Percentiles rank a stretch among this genome's conserved stretches.
Conservation (phyloP, 2,113 vertebrate genomes). For the Sander vitreus region DNA sequence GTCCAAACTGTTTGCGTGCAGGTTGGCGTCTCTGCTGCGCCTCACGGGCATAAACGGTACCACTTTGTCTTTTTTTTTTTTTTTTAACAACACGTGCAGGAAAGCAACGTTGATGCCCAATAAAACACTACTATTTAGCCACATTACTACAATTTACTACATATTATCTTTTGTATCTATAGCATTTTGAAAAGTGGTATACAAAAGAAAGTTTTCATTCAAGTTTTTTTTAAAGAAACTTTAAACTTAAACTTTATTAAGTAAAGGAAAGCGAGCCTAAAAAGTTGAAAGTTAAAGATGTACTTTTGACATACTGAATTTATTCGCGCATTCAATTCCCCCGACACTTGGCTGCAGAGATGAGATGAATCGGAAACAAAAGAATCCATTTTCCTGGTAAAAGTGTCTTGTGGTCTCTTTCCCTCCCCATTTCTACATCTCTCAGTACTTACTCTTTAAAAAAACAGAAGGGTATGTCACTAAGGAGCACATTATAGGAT, state of each 20-base stretch:
- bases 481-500: constrained; percentile 37
- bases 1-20: too few species aligned
- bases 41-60: too few species aligned
- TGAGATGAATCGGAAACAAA: constrained; percentile 27
- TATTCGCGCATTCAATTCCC: background rate
- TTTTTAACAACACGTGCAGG: too few species aligned
- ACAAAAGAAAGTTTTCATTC: too few species aligned
- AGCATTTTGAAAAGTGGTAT: too few species aligned
- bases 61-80: too few species aligned
- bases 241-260: background rate
- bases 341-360: background rate
- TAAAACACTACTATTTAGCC: too few species aligned
- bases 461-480: constrained; percentile 32
- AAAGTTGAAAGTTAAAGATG: background rate
- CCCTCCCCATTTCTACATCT: constrained; percentile 3
- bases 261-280: background rate
- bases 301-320: background rate
- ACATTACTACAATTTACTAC: too few species aligned
- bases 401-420: constrained; percentile 3
- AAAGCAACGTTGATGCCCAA: too few species aligned
- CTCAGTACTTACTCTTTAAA: background rate
- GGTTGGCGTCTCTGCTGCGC: too few species aligned
- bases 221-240: too few species aligned
- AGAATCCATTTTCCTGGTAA: constrained; percentile 12
- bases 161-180: too few species aligned